Evolutionary conservation across 2,113 vertebrate genomes (phyloP), one percentile per base, ranked within the genome.

Genomic region (Bubo bubo): DNA sequence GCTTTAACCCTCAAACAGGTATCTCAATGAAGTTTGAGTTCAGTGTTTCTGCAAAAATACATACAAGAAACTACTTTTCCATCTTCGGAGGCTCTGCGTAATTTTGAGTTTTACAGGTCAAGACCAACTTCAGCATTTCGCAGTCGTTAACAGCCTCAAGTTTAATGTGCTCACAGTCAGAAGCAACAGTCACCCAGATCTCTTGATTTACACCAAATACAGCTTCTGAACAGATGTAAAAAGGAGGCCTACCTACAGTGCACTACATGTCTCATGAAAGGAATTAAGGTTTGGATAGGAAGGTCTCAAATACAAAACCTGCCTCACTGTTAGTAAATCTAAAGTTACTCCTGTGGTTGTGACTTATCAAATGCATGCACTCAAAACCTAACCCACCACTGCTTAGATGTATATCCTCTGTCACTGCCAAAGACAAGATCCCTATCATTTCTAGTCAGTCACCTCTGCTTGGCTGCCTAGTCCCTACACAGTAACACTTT

Each of bases 191-290:
- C 70, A 43, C 64, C 11, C 32, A 53, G 12, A 47, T 14, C 8
- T 63, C 56, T 27, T 18, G 10, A 58, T 45, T 49, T 66, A 30
- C 35, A 14, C 21, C 41, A 43, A 53, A 49, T 1, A 79, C 9
- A 60, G 41, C 20, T 45, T 45, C 37, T 37, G 6, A 64, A 79
- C 13, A 47, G 22, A 55, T 0, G 2, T 45, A 62, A 75, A 63
- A 60, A 8, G 9, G 22, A 82, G 30, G 59, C 22, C n/a, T 63
- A 66, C 9, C 18, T 13, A 70, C 26, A 41, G 27, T 3, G 4
- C 20, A 68, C 5, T 35, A 0, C 0, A 2, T 30, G 8, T 26
- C 16, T 75, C 34, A 45, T 30, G 4, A 62, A 60, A 58, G 9
- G 19, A 81, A 64, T 35, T 26, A 35, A 39, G 7, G 21, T 68